Evolutionary conservation across 1,140 invertebrate species (phyloP).

Genomic region (Oedothorax gibbosus): DNA sequence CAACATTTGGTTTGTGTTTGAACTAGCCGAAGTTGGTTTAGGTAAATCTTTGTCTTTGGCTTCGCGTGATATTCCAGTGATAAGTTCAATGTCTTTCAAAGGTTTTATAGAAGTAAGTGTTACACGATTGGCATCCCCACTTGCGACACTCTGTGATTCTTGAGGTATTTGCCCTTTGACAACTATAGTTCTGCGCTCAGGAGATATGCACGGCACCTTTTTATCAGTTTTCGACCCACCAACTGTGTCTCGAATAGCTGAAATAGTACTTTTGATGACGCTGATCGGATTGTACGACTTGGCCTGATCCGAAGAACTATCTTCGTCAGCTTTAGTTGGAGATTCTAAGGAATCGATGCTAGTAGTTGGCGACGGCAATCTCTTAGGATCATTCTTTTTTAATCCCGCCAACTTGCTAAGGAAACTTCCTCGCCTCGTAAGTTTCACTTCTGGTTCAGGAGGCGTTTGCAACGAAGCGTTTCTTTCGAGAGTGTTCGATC

Average conservation of each 20-base stretch:
- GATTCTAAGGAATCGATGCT: not conserved
- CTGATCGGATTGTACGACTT: constrained; percentile 28
- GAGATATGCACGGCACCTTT: constrained; percentile 18
- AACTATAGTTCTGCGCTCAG: constrained; percentile 49
- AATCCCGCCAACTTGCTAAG: constrained; percentile 62
- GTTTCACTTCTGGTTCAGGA: not conserved
- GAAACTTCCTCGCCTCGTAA: constrained; percentile 20
- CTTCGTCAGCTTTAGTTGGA: not conserved
- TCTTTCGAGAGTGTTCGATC: constrained; percentile 12
- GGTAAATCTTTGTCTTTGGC: not conserved
- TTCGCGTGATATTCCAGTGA: not conserved
- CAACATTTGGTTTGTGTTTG: too few relatives aligned
- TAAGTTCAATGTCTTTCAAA: not conserved
- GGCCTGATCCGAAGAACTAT: not conserved
- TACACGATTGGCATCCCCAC: not conserved
- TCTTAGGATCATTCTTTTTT: constrained; percentile 45
- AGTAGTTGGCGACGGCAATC: not conserved
- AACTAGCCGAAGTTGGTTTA: not conserved
- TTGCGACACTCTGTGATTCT: not conserved
- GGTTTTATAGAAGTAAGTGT: not conserved
- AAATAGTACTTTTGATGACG: constrained; percentile 36
- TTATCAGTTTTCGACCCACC: constrained; percentile 33
- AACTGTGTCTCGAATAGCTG: constrained; percentile 46
- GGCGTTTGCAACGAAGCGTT: not conserved
- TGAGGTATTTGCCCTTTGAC: constrained; percentile 20